These are phyloP conservation scores for Ctenicera cuprea DNA, from an alignment of 2,888 invertebrate species.

Conservation along the genomic window DNA sequence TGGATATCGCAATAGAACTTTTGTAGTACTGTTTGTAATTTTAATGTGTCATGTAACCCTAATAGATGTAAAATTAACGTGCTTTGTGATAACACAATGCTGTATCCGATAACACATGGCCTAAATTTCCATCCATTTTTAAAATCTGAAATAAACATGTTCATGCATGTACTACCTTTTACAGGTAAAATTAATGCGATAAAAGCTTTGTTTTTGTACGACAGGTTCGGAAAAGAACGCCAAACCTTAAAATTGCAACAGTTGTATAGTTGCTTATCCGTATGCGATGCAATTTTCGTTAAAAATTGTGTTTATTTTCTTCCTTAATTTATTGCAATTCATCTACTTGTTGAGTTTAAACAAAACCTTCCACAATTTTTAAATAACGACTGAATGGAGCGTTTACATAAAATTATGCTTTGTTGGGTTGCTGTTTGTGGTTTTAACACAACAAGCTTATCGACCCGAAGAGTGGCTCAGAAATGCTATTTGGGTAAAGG, in stretches of 20 bases:
- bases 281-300: too few relatives aligned
- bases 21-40: constrained; percentile 55
- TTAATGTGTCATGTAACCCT: constrained; percentile 70
- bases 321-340: too few relatives aligned
- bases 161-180: neutral
- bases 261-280: too few relatives aligned
- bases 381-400: too few relatives aligned
- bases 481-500: constrained; percentile 43
- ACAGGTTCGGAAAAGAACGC: too few relatives aligned
- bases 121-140: constrained; percentile 2
- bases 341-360: too few relatives aligned
- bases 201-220: neutral
- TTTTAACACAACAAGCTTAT: constrained; percentile 38
- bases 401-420: too few relatives aligned
- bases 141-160: constrained; percentile 4
- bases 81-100: constrained; percentile 26
- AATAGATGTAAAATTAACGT: constrained; percentile 65
- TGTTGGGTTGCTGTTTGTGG: constrained; percentile 3
- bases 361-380: too few relatives aligned
- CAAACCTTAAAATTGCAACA: too few relatives aligned
- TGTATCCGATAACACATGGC: neutral
- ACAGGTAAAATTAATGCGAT: neutral
- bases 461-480: constrained; percentile 34
- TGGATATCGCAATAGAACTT: constrained; percentile 54
- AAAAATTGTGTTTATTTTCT: too few relatives aligned